These are phyloP conservation scores for Pteruthius melanotis DNA, from an alignment of 2,113 vertebrate species.

Conservation along the genomic window DNA sequence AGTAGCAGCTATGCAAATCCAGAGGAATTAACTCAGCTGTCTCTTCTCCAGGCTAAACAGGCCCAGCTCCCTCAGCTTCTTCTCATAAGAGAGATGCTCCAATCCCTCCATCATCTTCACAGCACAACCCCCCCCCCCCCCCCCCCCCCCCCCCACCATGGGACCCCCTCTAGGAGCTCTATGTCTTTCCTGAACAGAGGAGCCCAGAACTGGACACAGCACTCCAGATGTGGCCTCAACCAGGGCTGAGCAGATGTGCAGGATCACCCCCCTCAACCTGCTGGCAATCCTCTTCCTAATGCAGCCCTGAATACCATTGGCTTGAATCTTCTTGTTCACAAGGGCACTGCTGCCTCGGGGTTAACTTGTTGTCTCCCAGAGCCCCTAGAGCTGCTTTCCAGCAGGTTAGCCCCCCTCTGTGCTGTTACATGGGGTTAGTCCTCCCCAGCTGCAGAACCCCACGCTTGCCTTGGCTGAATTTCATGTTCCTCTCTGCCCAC, in stretches of 20 bases:
- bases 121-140: no score
- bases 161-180: background rate
- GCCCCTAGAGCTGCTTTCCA: background rate
- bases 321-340: background rate
- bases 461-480: background rate
- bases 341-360: background rate
- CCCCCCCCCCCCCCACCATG: rapidly evolving
- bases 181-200: background rate
- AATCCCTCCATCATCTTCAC: background rate
- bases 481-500: background rate
- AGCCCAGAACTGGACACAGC: background rate
- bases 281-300: background rate
- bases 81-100: background rate
- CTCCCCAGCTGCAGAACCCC: background rate
- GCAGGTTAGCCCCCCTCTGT: background rate
- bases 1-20: background rate
- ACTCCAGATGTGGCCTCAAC: background rate
- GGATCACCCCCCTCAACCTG: background rate
- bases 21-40: background rate
- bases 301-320: background rate
- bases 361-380: background rate
- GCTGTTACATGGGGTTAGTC: background rate
- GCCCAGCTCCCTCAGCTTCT: background rate
- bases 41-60: background rate
- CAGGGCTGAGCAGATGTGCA: background rate